Evolutionary conservation across 1,140 invertebrate species (phyloP).

Genomic region (Chlorops oryzae): DNA sequence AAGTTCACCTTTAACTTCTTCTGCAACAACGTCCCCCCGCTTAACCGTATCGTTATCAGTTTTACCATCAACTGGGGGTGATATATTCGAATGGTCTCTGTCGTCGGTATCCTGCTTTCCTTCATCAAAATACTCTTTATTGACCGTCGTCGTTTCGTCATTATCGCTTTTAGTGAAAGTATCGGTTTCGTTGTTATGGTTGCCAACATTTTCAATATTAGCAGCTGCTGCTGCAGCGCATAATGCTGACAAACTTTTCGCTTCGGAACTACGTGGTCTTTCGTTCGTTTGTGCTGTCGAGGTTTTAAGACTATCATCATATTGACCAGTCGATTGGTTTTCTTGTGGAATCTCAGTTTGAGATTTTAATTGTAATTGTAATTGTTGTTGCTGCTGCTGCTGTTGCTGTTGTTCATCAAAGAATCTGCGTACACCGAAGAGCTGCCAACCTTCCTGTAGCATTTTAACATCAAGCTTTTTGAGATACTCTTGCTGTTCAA

Average conservation of each 20-base stretch:
- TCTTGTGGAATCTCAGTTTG: too few species aligned
- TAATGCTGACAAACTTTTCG: conserved; percentile 40
- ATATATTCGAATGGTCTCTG: conserved; percentile 8
- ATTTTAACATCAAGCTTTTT: conserved; percentile 8
- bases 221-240: conserved; percentile 40
- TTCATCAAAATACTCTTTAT: conserved; percentile 13
- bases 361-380: too few species aligned
- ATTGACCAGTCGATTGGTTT: too few species aligned
- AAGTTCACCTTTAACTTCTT: too few species aligned
- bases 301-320: too few species aligned
- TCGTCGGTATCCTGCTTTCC: conserved; percentile 12
- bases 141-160: conserved; percentile 27
- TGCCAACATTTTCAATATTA: neutral
- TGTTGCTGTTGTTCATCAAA: conserved; percentile 44
- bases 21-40: conserved; percentile 17
- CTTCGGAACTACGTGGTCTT: conserved; percentile 22
- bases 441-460: conserved; percentile 39
- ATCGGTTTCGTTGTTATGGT: neutral
- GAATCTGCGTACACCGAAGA: conserved; percentile 34
- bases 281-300: conserved; percentile 15
- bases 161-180: neutral
- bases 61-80: too few species aligned
- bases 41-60: conserved; percentile 34
- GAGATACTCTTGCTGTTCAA: conserved; percentile 18
- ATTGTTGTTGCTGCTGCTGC: conserved; percentile 13